Percentiles rank a stretch among this genome's conserved stretches.
phyloP scores from a whole-genome alignment of 2,113 vertebrate genomes.

The Sylvia atricapilla region DNA sequence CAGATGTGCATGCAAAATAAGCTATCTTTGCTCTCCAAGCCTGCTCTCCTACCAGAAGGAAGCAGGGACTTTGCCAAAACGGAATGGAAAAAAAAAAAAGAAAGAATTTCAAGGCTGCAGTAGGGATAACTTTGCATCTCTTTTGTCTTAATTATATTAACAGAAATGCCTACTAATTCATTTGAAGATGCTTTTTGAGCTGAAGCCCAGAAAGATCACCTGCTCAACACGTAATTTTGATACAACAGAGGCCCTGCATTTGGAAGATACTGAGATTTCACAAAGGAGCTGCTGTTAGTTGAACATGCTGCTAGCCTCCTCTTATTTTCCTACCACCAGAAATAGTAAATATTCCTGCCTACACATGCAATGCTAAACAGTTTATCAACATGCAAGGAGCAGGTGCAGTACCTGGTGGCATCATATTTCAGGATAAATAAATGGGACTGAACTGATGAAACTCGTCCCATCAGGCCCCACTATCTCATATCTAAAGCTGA shows the following conservation, averaged over 20 bases:
- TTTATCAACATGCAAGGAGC: conserved; percentile 49
- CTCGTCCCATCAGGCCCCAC: background rate
- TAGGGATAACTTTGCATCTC: background rate
- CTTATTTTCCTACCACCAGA: background rate
- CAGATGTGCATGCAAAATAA: conserved; percentile 11
- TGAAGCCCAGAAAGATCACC: conserved; percentile 17
- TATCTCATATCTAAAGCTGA: background rate
- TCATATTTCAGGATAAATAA: conserved; percentile 47
- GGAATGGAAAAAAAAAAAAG: background rate
- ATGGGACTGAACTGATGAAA: background rate
- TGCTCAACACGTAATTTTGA: background rate
- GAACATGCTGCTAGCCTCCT: background rate
- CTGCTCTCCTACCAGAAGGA: background rate
- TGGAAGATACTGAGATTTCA: background rate
- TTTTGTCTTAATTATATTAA: conserved; percentile 1
- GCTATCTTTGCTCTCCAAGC: background rate
- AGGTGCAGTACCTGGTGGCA: conserved; percentile 43
- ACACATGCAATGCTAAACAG: background rate
- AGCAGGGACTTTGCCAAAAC: conserved; percentile 7
- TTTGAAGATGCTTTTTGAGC: background rate
- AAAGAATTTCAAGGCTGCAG: background rate
- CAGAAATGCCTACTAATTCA: background rate
- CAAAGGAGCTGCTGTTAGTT: background rate
- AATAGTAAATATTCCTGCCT: conserved; percentile 8
- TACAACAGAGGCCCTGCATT: background rate